phyloP scores from a whole-genome alignment of 2,888 invertebrate genomes.

The Platerodrilus igneus region DNA sequence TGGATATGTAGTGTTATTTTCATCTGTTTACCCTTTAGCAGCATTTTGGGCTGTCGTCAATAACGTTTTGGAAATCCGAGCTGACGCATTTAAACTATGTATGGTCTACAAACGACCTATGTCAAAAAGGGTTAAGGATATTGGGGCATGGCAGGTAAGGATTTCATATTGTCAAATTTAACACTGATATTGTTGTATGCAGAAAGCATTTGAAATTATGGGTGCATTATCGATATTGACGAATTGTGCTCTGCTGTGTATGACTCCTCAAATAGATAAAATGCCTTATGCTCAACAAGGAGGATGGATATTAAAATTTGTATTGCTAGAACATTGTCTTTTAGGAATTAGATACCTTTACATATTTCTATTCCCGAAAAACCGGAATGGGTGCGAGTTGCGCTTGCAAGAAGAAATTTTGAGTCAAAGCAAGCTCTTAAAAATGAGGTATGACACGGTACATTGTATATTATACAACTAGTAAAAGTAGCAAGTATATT shows the following conservation, averaged over 20 bases:
- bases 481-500: too few relatives aligned
- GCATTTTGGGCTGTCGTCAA: slow-evolving; percentile 70
- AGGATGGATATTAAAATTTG: slow-evolving; percentile 59
- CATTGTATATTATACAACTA: too few relatives aligned
- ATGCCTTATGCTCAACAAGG: slow-evolving; percentile 35
- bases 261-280: slow-evolving; percentile 59
- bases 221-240: slow-evolving; percentile 67
- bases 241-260: slow-evolving; percentile 67
- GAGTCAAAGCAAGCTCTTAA: slow-evolving; percentile 61
- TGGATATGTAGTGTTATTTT: slow-evolving; percentile 73
- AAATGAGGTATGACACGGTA: slow-evolving; percentile 52
- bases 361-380: slow-evolving; percentile 67
- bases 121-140: slow-evolving; percentile 61
- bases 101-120: slow-evolving; percentile 65
- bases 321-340: slow-evolving; percentile 65
- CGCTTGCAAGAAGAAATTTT: slow-evolving; percentile 57
- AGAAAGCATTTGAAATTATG: slow-evolving; percentile 63
- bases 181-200: slow-evolving; percentile 25
- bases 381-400: slow-evolving; percentile 63
- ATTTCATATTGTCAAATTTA: slow-evolving; percentile 14
- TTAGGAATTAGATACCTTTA: slow-evolving; percentile 59
- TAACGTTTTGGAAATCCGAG: slow-evolving; percentile 69
- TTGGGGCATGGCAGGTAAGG: slow-evolving; percentile 72
- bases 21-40: slow-evolving; percentile 71
- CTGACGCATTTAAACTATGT: slow-evolving; percentile 71